Base-by-base conservation (phyloP, 2,113 vertebrate genomes). In the Labeo catla region DNA sequence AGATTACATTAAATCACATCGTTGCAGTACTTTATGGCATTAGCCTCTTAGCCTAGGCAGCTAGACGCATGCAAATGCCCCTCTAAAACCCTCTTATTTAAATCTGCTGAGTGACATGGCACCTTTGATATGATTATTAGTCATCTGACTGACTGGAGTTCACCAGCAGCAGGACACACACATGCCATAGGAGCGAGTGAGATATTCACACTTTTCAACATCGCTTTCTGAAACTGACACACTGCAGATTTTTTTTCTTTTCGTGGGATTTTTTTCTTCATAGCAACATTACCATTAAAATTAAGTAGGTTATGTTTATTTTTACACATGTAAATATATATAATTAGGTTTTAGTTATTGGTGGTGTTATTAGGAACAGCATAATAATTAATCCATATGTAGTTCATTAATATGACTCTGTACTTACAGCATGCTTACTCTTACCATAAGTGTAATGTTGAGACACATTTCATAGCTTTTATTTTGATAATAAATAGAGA, bases 1-100 rank as follows among this genome's bases (percentile, higher is more conserved):
- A 98, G 97, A 98, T 98, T 97, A 98, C 97, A 98, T 98, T 98
- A 98, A 98, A 96, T 97, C 97, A 96, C 95, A 96, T 97, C 96
- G 96, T 97, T 93, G 93, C 93, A 90, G 93, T 95, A 95, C 96
- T 98, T 98, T 97, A 97, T 96, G 96, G 97, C 97, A 97, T 99
- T 98, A 98, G 97, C 97, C 96, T 97, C 97, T 99, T 97, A 98
- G 96, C 96, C 96, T 94, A 93, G 95, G 96, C 96, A 95, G 94
- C 96, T 95, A 89, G 94, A 96, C 95, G 95, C 97, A 98, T 98
- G 97, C 97, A 98, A 98, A 99, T 98, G 95, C 95, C 96, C 96
- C 95, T 96, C 96, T 94, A 95, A 97, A 97, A 96, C 96, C 96
- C 96, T 97, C 97, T 97, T 98, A 98, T 97, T 98, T 97, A 98